Percentiles rank a stretch among this genome's conserved stretches.
Conservation (phyloP, 2,888 invertebrate genomes). For the Heliconius ismenius region DNA sequence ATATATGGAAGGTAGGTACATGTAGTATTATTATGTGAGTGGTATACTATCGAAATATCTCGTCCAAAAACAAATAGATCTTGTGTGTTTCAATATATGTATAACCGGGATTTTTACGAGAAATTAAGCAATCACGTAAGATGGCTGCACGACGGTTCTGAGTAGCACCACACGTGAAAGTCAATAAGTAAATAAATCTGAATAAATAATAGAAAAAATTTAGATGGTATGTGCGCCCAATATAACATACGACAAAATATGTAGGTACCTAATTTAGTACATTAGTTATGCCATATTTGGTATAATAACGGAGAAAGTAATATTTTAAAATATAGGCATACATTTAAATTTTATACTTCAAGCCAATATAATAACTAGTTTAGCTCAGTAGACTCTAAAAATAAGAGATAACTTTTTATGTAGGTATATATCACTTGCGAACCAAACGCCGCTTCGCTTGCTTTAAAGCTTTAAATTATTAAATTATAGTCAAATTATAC, state of each 20-base stretch:
- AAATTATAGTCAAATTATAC: too few relatives aligned
- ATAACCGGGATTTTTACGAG: neutral
- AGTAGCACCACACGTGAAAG: constrained; percentile 76
- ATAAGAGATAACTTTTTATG: too few relatives aligned
- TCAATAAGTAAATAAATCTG: constrained; percentile 71
- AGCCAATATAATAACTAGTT: too few relatives aligned
- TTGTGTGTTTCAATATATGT: neutral
- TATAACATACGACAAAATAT: neutral
- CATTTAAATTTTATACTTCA: too few relatives aligned
- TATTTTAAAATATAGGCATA: neutral
- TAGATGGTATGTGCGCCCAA: neutral
- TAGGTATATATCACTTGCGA: too few relatives aligned
- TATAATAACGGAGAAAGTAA: neutral
- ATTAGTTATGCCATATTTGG: neutral
- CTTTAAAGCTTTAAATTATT: too few relatives aligned
- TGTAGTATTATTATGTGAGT: neutral
- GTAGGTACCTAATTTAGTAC: neutral
- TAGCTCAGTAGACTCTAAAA: too few relatives aligned
- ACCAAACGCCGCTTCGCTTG: too few relatives aligned
- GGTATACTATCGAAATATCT: neutral
- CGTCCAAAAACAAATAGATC: neutral
- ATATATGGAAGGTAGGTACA: neutral
- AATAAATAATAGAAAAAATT: constrained; percentile 65
- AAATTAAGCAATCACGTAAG: constrained; percentile 47
- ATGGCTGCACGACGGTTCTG: constrained; percentile 75